phyloP scores from a whole-genome alignment of 92 coral and sea anemone genomes.

The Epizoanthus illoricatus region DNA sequence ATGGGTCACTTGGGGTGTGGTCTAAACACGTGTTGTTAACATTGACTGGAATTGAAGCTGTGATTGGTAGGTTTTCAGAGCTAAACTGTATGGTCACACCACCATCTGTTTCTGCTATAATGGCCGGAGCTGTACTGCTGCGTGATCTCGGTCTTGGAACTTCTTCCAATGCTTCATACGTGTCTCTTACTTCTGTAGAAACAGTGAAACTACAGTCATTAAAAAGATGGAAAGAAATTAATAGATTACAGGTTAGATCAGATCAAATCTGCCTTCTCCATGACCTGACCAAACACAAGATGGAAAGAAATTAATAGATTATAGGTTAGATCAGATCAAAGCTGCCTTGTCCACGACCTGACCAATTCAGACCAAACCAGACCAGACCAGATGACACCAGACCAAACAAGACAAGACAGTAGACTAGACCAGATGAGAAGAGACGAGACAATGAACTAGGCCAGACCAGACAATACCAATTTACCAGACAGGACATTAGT shows the following conservation, averaged over 20 bases:
- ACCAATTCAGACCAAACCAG: too few relatives aligned
- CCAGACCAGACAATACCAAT: background rate
- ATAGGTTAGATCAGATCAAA: too few relatives aligned
- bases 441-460: background rate
- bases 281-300: too few relatives aligned
- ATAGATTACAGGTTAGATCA: too few relatives aligned
- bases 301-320: too few relatives aligned
- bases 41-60: slow-evolving; percentile 28
- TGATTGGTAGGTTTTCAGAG: slow-evolving; percentile 34
- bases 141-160: background rate
- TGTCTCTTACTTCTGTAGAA: slow-evolving; percentile 3
- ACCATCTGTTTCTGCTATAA: slow-evolving; percentile 33
- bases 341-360: too few relatives aligned
- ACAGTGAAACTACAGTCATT: background rate
- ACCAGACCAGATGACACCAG: too few relatives aligned
- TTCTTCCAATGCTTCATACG: background rate
- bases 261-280: too few relatives aligned
- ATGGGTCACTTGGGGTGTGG: background rate
- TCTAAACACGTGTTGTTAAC: background rate
- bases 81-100: slow-evolving; percentile 30
- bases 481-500: background rate
- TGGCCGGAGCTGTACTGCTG: slow-evolving; percentile 29
- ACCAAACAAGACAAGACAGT: background rate
- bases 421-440: too few relatives aligned
- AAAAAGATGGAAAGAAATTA: too few relatives aligned